These are phyloP conservation scores for Monochamus alternatus DNA, from an alignment of 2,888 invertebrate genomes.

Conservation along the genomic window DNA sequence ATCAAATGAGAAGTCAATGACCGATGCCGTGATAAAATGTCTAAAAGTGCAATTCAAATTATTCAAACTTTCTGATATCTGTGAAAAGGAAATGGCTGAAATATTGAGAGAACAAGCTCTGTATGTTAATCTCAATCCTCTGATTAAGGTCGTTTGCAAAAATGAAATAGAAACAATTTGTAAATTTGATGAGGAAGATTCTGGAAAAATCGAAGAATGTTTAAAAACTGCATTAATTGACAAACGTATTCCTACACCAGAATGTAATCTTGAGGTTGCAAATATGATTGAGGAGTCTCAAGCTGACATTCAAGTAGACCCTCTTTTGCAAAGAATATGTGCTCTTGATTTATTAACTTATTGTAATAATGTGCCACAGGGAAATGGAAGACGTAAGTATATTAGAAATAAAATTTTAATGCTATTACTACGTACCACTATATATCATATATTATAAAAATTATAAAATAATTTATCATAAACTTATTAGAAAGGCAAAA, in stretches of 20 bases:
- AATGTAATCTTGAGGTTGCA: constrained; percentile 89
- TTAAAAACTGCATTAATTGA: constrained; percentile 87
- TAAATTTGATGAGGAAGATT: constrained; percentile 72
- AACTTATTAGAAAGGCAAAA: no score
- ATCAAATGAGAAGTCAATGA: constrained; percentile 76
- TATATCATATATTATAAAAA: no score
- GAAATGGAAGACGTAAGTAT: constrained; percentile 91
- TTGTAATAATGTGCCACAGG: constrained; percentile 86
- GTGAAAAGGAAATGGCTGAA: constrained; percentile 87
- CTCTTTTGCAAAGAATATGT: constrained; percentile 90
- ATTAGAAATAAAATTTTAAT: background rate
- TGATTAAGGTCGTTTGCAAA: constrained; percentile 87
- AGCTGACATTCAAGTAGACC: constrained; percentile 97
- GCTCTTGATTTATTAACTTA: constrained; percentile 86
- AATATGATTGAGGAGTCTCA: constrained; percentile 90
- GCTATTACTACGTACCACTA: background rate
- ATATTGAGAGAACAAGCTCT: constrained; percentile 91
- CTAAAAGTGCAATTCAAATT: constrained; percentile 86
- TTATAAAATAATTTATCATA: no score
- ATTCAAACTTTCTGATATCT: constrained; percentile 81
- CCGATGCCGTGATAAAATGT: constrained; percentile 89
- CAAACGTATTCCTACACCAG: constrained; percentile 81
- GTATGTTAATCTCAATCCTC: constrained; percentile 92
- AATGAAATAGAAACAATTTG: constrained; percentile 81
- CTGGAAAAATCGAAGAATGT: constrained; percentile 88